Conservation (phyloP, 2,113 vertebrate species). For the Chionis minor region DNA sequence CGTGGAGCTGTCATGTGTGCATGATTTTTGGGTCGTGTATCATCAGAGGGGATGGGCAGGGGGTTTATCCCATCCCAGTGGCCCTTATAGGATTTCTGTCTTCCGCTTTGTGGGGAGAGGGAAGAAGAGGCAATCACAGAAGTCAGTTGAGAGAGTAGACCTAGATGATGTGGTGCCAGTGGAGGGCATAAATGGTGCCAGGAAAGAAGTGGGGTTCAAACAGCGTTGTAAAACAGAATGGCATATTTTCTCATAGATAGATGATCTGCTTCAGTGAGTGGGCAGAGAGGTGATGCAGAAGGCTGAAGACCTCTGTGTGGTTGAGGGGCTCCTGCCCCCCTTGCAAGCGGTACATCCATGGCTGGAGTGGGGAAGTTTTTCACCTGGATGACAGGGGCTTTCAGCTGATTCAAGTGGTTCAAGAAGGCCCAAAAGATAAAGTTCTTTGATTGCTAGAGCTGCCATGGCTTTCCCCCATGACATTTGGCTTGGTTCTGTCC, state of each 20-base stretch:
- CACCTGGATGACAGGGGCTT: background rate
- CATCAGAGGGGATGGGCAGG: background rate
- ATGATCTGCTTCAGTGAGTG: background rate
- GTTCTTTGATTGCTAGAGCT: background rate
- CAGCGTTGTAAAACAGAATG: background rate
- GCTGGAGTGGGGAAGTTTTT: background rate
- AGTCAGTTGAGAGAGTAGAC: background rate
- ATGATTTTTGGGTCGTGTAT: background rate
- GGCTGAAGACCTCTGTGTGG: background rate
- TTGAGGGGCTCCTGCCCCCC: background rate
- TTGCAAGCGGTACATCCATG: background rate
- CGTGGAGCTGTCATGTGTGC: fast-evolving
- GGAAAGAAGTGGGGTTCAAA: background rate
- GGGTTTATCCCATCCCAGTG: background rate
- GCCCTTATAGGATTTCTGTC: background rate
- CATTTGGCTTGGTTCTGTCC: background rate
- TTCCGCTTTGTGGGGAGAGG: background rate
- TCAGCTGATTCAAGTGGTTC: background rate
- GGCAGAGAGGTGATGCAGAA: background rate
- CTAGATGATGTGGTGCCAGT: background rate
- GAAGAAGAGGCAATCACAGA: background rate
- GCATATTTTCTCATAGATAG: background rate
- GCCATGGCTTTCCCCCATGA: background rate
- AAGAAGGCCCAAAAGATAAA: background rate
- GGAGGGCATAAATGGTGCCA: background rate